phyloP scores from a whole-genome alignment of 2,113 vertebrate species.

The Pomatorhinus ruficollis region DNA sequence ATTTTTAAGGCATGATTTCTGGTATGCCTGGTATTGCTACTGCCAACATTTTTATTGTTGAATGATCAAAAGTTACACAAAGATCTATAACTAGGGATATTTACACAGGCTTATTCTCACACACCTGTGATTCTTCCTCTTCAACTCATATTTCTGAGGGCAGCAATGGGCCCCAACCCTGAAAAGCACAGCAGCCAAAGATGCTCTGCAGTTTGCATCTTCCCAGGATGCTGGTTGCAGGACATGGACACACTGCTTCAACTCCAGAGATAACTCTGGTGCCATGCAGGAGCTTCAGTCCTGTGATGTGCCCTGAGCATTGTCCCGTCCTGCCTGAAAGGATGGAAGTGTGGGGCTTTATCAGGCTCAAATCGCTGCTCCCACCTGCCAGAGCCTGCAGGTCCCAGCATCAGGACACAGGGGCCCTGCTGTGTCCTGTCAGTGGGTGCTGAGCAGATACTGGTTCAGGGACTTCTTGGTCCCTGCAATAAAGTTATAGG shows the following conservation, averaged over 20 bases:
- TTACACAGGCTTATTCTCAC: background rate
- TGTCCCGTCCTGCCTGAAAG: background rate
- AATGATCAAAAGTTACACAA: background rate
- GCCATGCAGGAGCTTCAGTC: background rate
- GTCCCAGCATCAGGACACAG: fast-evolving
- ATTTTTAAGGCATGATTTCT: background rate
- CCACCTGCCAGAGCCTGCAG: background rate
- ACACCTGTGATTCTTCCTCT: background rate
- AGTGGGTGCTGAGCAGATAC: background rate
- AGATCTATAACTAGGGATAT: background rate
- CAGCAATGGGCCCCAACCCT: background rate
- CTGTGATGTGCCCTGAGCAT: background rate
- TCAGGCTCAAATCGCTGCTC: background rate
- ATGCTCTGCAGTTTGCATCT: no score
- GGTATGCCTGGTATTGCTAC: background rate
- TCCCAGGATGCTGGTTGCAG: fast-evolving
- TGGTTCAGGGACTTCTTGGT: background rate
- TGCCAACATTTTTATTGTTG: background rate
- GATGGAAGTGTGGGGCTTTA: fast-evolving
- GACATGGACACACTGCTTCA: background rate
- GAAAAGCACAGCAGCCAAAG: fast-evolving
- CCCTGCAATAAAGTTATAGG: background rate
- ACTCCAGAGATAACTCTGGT: background rate
- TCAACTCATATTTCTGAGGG: background rate
- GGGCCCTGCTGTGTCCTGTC: background rate